Evolutionary conservation across 2,797 vertebrate species (phyloP).

Genomic region (Esox masquinongy): DNA sequence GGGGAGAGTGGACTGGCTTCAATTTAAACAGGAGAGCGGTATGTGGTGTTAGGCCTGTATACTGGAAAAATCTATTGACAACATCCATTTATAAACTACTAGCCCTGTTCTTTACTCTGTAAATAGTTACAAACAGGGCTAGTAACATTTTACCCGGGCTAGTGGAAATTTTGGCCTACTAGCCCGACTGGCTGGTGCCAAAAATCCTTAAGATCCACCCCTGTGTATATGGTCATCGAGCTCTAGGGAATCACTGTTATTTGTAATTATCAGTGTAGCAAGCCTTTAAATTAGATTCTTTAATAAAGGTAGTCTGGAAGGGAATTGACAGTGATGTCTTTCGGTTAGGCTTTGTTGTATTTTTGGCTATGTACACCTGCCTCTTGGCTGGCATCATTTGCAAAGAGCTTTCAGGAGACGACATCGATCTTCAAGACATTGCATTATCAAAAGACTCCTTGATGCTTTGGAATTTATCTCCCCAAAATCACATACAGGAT

Average conservation of each 20-base stretch:
- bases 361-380: constrained; percentile 72
- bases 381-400: constrained; percentile 59
- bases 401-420: constrained; percentile 48
- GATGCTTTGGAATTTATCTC: constrained; percentile 3
- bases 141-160: no score
- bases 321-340: constrained; percentile 67
- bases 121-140: no score
- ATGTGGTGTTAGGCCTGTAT: no score
- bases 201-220: no score
- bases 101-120: no score
- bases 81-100: no score
- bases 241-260: constrained; percentile 52
- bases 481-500: constrained; percentile 12
- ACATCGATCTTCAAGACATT: constrained; percentile 57
- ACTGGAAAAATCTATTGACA: no score
- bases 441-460: constrained; percentile 19
- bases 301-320: constrained; percentile 28
- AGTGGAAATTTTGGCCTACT: no score
- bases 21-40: no score
- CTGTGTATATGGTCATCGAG: constrained; percentile 34
- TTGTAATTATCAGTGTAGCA: constrained; percentile 34
- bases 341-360: constrained; percentile 64
- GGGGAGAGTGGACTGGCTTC: no score
- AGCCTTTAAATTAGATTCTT: constrained; percentile 60
- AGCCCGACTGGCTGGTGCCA: no score